Evolutionary conservation across 2,113 vertebrate genomes (phyloP), one percentile per base, ranked within the genome.

Genomic region (Monarcha castaneiventris): DNA sequence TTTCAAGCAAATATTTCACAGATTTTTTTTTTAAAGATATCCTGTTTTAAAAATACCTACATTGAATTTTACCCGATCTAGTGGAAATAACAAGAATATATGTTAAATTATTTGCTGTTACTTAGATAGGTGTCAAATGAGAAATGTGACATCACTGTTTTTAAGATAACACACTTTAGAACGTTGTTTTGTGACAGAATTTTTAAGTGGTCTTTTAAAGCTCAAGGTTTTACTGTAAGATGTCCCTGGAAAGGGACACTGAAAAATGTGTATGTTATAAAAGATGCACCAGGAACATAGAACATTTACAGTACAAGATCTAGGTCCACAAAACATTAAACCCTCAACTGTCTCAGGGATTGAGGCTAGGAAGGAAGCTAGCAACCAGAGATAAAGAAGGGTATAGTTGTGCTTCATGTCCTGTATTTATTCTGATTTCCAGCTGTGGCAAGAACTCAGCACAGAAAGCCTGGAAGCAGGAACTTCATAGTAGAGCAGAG

Each of bases 391-490:
- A 49, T 22, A 46, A 52, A 69, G 29, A 46, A 62, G 16, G 6
- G 5, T 27, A 23, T 8, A 55, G 39, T 0, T 59, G n/a, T 48
- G 30, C 55, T 78, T 79, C 26, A 3, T 1, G 0, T 59, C 15
- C 19, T 71, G 17, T 20, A 48, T 43, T 90, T 51, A 52, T 74
- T 56, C 63, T 72, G 14, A 48, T 66, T 90, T 90, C 30, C 49
- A 55, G 14, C 59, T 27, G 27, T 27, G 48, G 13, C 54, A 56
- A 55, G 46, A 84, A 35, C 29, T 30, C 69, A n/a, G 32, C 79
- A 78, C n/a, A 44, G 55, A 39, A 81, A 49, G 25, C 7, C 27
- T 29, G 48, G 13, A 69, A 80, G 11, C 4, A 4, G 8, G 6
- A 86, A 73, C 18, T 26, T 18, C 48, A 32, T 11, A 19, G 62